These are phyloP conservation scores for Tribolium castaneum DNA, from an alignment of 1,140 invertebrate species.

Conservation along the genomic window DNA sequence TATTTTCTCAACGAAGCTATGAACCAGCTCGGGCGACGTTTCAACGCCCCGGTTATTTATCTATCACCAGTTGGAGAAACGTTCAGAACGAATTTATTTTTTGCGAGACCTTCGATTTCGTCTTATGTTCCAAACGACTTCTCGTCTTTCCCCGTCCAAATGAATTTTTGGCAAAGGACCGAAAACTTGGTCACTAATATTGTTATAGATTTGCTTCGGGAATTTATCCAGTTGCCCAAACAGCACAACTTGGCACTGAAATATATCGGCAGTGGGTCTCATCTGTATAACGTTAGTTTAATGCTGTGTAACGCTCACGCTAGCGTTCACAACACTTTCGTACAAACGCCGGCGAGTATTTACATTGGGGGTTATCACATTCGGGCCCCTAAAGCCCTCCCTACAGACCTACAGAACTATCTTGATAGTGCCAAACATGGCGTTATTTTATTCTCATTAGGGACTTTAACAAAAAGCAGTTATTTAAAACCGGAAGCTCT, in stretches of 20 bases:
- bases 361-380: neutral
- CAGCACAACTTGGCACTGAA: neutral
- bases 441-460: slow-evolving; percentile 72
- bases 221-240: neutral
- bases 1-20: slow-evolving; percentile 76
- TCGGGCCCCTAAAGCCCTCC: slow-evolving; percentile 54
- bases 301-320: neutral
- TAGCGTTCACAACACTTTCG: neutral
- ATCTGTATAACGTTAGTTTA: neutral
- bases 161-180: slow-evolving; percentile 63
- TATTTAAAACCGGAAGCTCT: neutral
- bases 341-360: neutral
- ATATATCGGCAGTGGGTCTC: neutral
- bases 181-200: slow-evolving; percentile 55
- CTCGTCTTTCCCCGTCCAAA: slow-evolving; percentile 47
- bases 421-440: slow-evolving; percentile 68
- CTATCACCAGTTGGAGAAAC: neutral
- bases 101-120: slow-evolving; percentile 54
- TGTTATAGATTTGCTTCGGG: neutral
- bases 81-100: slow-evolving; percentile 51
- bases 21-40: slow-evolving; percentile 69
- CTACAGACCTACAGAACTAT: slow-evolving; percentile 64
- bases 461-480: slow-evolving; percentile 68
- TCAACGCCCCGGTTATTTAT: slow-evolving; percentile 58
- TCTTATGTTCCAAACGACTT: slow-evolving; percentile 61